Evolutionary conservation across 1,140 invertebrate species (phyloP).

Genomic region (Maconellicoccus hirsutus): DNA sequence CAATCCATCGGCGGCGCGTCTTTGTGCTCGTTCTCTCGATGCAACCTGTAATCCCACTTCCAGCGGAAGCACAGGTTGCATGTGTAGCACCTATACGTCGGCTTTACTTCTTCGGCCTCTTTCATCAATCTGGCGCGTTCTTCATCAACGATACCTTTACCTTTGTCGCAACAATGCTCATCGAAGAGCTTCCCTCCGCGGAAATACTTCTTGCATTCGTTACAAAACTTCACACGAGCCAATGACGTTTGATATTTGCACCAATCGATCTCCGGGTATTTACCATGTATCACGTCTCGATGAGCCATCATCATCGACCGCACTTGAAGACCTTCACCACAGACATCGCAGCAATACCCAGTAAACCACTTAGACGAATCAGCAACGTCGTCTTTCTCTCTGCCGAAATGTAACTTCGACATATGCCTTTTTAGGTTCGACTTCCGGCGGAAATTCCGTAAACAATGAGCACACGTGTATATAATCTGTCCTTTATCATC

Average conservation of each 20-base stretch:
- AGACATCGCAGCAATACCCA: constrained; percentile 7
- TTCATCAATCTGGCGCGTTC: neutral
- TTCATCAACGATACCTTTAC: neutral
- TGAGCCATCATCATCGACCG: constrained; percentile 12
- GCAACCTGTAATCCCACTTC: neutral
- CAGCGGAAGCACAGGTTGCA: neutral
- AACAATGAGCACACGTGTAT: neutral
- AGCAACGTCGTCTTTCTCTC: neutral
- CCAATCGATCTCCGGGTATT: neutral
- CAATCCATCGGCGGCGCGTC: neutral
- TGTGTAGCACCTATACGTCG: neutral
- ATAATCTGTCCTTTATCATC: neutral
- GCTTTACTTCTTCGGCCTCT: neutral
- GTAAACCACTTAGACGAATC: neutral
- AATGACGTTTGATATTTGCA: neutral
- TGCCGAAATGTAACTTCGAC: neutral
- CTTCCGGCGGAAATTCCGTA: neutral
- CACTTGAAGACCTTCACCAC: neutral
- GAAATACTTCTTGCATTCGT: constrained; percentile 13
- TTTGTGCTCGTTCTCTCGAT: constrained; percentile 10
- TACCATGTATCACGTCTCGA: neutral
- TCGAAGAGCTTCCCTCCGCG: neutral
- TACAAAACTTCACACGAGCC: neutral
- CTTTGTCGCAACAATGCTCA: neutral
- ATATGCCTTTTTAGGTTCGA: constrained; percentile 5